Percentiles rank a stretch among this genome's conserved stretches.
phyloP scores from a whole-genome alignment of 2,797 vertebrate species.

The Botia kubotai region DNA sequence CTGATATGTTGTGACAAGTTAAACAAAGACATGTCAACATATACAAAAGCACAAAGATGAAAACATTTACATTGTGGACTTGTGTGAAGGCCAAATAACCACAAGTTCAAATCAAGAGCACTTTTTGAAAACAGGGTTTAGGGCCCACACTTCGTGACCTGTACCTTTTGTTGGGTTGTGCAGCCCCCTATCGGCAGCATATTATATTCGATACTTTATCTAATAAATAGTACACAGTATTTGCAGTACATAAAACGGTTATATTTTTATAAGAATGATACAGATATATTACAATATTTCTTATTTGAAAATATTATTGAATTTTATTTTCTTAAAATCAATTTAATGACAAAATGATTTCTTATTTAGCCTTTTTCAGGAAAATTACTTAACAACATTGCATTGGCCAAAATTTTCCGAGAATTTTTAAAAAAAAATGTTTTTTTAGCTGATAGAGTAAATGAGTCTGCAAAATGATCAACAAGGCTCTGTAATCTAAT shows the following conservation, averaged over 20 bases:
- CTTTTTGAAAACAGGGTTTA: background rate
- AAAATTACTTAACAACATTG: background rate
- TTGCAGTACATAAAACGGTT: background rate
- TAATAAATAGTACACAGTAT: background rate
- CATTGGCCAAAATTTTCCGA: background rate
- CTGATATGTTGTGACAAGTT: background rate
- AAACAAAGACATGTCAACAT: background rate
- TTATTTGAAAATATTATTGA: background rate
- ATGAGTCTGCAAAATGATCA: background rate
- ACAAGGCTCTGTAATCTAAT: background rate
- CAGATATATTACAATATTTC: background rate
- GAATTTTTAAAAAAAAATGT: background rate
- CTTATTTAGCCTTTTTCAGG: background rate
- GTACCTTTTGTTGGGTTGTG: conserved; percentile 30
- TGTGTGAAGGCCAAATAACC: background rate
- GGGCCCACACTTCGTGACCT: background rate
- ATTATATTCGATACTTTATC: conserved; percentile 13
- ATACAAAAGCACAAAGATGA: background rate
- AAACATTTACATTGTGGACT: background rate
- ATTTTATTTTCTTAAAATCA: background rate
- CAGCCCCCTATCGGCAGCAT: conserved; percentile 46
- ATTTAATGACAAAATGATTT: background rate
- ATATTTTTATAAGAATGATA: background rate
- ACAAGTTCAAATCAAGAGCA: background rate
- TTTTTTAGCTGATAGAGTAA: background rate